Evolutionary conservation across 2,888 invertebrate genomes (phyloP), one percentile per base, ranked within the genome.

Genomic region (Drosophila koepferae): DNA sequence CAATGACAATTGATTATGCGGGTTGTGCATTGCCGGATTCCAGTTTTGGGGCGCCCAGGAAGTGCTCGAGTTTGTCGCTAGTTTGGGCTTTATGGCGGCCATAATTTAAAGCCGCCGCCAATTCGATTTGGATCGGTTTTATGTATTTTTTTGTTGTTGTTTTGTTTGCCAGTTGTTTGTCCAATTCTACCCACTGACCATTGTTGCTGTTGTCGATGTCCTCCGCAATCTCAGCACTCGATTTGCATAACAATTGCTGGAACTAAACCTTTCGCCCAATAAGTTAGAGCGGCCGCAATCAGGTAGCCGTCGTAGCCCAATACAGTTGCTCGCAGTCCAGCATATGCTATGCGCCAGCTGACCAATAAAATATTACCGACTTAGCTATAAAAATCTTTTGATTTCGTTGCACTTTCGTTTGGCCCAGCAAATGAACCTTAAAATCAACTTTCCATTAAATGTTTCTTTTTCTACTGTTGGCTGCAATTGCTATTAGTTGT

Each of bases 161-260:
- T 28, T 28, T 28, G 28, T 6, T n/a, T n/a, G 61, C 58, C 72
- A 86, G 72, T 71, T 71, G 85, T 75, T 84, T 84, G 75, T 75
- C 70, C 77, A 69, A 89, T 84, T 89, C 87, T 84, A 86, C 80
- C 78, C 72, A 63, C 77, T 82, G 77, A 77, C 71, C 84, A 86
- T 73, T 65, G 76, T 72, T 68, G 46, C 16, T 46, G 49, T 68
- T 46, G 51, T 68, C 70, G 64, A 64, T 74, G 62, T 81, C 63
- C 55, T 60, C 62, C 44, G 70, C 86, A 86, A 82, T 88, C 89
- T 79, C 90, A 51, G 73, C 79, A 36, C 36, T 62, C 68, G 82
- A 90, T 86, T 86, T 86, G 90, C 86, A 86, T 86, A 86, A 86
- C 86, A 89, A 88, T 90, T 90, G 84, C 63, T 76, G 63, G 51